Conservation (phyloP, 2,797 vertebrate genomes). For the Hyperoplus immaculatus region DNA sequence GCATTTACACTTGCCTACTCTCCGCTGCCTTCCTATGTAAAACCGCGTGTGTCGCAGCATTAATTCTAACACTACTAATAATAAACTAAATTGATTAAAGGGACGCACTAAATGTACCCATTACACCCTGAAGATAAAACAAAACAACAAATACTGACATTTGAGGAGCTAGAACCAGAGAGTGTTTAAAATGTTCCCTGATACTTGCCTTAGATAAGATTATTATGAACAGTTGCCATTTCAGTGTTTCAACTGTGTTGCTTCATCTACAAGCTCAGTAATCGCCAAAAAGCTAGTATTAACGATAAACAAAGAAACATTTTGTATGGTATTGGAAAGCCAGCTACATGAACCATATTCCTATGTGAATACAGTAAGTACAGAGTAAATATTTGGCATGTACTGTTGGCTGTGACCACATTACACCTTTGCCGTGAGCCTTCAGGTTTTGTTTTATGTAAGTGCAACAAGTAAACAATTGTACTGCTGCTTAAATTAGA, state of each 20-base stretch:
- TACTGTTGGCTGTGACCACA: background rate
- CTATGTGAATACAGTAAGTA: background rate
- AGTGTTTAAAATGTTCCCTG: background rate
- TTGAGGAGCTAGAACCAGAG: background rate
- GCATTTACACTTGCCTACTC: background rate
- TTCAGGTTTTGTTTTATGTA: background rate
- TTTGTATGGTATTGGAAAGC: background rate
- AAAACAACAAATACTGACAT: background rate
- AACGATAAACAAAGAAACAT: background rate
- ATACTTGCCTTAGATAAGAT: background rate
- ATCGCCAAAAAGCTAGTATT: background rate
- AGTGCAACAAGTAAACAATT: background rate
- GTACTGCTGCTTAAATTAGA: background rate
- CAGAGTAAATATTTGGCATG: background rate
- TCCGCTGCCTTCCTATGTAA: background rate
- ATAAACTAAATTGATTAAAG: constrained; percentile 3
- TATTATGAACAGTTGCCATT: background rate
- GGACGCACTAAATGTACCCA: constrained; percentile 8
- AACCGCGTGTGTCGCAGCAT: background rate
- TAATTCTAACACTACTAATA: background rate
- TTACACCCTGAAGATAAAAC: background rate
- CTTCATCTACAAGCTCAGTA: background rate
- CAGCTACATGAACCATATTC: background rate
- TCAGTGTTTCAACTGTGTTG: background rate
- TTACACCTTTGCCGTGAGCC: background rate